Evolutionary conservation across 2,888 invertebrate species (phyloP).

Genomic region (Troilus luridus): DNA sequence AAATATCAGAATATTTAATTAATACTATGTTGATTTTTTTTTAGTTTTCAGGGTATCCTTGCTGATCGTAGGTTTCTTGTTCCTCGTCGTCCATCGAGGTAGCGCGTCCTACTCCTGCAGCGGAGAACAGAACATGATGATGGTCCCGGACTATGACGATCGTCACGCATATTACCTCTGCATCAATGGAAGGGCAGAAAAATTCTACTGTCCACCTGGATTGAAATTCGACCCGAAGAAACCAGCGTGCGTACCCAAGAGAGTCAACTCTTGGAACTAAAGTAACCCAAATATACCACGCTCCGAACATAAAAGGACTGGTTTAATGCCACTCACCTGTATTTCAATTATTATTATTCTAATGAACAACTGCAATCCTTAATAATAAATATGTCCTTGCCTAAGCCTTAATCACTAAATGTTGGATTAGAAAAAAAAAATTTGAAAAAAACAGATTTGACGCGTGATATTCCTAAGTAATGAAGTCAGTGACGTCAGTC

Average conservation of each 20-base stretch:
- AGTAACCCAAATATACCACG: too few species aligned
- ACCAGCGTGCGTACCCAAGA: conserved; percentile 34
- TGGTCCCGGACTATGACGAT: conserved; percentile 38
- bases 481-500: too few species aligned
- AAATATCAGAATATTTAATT: background rate
- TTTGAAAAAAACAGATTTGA: too few species aligned
- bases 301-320: too few species aligned
- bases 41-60: background rate
- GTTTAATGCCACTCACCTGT: too few species aligned
- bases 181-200: conserved; percentile 48
- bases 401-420: too few species aligned
- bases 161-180: conserved; percentile 15
- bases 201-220: conserved; percentile 42
- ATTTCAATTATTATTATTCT: too few species aligned
- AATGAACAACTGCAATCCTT: too few species aligned
- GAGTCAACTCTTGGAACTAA: conserved; percentile 18
- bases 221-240: conserved; percentile 44
- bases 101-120: conserved; percentile 18
- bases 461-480: too few species aligned
- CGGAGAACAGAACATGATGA: conserved; percentile 12
- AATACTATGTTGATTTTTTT: background rate
- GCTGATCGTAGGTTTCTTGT: background rate
- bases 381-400: too few species aligned
- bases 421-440: too few species aligned
- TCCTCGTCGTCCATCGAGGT: background rate